Evolutionary conservation across 2,888 invertebrate genomes (phyloP), one percentile per base, ranked within the genome.

Genomic region (Heliconius cydno): DNA sequence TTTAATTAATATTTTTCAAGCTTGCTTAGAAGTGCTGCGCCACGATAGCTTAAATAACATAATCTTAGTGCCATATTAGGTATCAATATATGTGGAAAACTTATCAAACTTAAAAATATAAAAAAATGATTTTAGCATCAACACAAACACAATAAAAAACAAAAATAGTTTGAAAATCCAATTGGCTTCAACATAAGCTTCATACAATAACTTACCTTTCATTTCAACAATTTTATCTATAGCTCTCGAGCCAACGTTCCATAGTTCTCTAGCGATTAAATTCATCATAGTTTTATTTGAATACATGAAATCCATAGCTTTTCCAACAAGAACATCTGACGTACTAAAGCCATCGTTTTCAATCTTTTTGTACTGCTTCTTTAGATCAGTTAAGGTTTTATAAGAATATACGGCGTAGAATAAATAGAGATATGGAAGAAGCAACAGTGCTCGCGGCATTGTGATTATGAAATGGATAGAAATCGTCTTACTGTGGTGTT

Each of bases 221-320:
- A 89, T 63, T 72, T 90, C 89, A 25, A 92, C 92, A 77, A 93
- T 91, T 63, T 82, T 90, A 80, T 94, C 93, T 57, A 94, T 90
- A 3, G 91, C 91, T 30, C 81, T 87, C 1, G 93, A 89, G 0
- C 94, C 94, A 6, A 92, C 85, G 65, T 93, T 91, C 94, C 94
- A 94, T 19, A 94, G 82, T 74, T 94, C 93, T 60, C 90, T 86
- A 0, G 94, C 94, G 3, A 94, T 85, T 57, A 94, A 84, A 80
- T 88, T 91, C 93, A 94, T 93, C 10, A 94, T 83, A 0, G 93
- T 92, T 83, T 86, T 90, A 77, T 94, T 93, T 0, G 93, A 93
- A 82, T 93, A 91, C 3, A 93, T 88, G 7, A 93, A 91, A 81
- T 94, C 92, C 90, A 94, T 91, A 1, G 92, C 92, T 79, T 90